Evolutionary conservation across 2,888 invertebrate species (phyloP), one percentile per base, ranked within the genome.

Genomic region (Xestobium rufovillosum): DNA sequence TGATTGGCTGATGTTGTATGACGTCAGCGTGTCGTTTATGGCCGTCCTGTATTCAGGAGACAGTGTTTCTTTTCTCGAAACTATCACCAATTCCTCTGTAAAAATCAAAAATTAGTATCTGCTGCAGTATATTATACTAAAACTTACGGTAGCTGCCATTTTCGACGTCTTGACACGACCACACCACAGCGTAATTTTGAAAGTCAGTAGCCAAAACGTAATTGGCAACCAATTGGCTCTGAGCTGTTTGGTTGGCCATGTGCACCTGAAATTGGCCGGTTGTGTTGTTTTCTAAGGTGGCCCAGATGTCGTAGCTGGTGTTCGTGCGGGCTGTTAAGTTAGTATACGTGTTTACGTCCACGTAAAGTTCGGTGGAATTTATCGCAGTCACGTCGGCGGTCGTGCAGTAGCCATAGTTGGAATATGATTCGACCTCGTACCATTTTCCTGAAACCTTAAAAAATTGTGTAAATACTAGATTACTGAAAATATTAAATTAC

Each of bases 191-290:
- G 25, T 41, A 47, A 15, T 23, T 40, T 1, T 17, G 23, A 30
- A 45, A 42, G 26, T 47, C 45, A 6, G 42, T 45, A 9, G 11
- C 16, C 10, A 47, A 13, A 3, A 47, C 34, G 23, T 26, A n/a
- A 4, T 39, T 10, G n/a, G 26, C n/a, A 29, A 28, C 13, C 23
- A 19, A 19, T 6, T 19, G 23, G n/a, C n/a, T 8, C 23, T n/a
- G 23, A 19, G 6, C 6, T n/a, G 23, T 19, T 19, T 19, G 6
- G 23, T 19, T 6, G n/a, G n/a, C n/a, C n/a, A n/a, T n/a, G n/a
- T n/a, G n/a, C n/a, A n/a, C n/a, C n/a, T n/a, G n/a, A n/a, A n/a
- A n/a, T n/a, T n/a, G n/a, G n/a, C n/a, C n/a, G n/a, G n/a, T n/a
- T n/a, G n/a, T n/a, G n/a, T n/a, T n/a, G n/a, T n/a, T n/a, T n/a